Conservation (phyloP, 2,797 vertebrate species). For the Clangula hyemalis region DNA sequence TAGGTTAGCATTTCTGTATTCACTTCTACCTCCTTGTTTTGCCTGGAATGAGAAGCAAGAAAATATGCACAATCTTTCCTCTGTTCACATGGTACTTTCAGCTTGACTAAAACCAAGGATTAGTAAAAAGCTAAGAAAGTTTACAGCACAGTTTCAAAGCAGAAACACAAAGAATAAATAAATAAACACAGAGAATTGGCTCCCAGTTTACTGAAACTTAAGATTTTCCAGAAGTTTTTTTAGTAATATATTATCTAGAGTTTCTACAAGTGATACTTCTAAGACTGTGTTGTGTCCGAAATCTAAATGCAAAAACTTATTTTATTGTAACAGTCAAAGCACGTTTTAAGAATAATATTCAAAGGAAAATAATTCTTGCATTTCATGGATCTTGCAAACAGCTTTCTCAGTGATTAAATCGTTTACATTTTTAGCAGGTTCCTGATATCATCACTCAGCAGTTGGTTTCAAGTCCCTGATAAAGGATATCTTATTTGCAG, state of each 20-base stretch:
- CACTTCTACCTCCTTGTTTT: background rate
- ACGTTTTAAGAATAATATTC: background rate
- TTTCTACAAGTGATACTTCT: background rate
- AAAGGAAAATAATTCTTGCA: background rate
- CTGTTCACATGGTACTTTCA: background rate
- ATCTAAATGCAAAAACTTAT: background rate
- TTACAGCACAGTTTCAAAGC: background rate
- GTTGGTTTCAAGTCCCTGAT: background rate
- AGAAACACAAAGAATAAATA: background rate
- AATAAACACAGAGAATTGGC: background rate
- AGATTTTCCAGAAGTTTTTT: background rate
- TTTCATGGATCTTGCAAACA: background rate
- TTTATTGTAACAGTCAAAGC: background rate
- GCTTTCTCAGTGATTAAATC: background rate
- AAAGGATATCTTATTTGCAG: background rate
- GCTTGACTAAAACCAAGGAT: background rate
- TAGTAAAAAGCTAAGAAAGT: background rate
- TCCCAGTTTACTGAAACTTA: background rate
- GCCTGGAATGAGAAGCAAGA: slow-evolving; percentile 17
- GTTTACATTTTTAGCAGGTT: background rate
- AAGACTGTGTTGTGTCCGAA: background rate
- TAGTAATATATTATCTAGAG: background rate
- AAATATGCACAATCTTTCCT: background rate
- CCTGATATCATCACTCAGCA: background rate
- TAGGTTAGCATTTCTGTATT: background rate